Percentiles rank a stretch among this genome's conserved stretches.
These are phyloP conservation scores for Aegithalos caudatus DNA, from an alignment of 2,113 vertebrate species.

Conservation along the genomic window DNA sequence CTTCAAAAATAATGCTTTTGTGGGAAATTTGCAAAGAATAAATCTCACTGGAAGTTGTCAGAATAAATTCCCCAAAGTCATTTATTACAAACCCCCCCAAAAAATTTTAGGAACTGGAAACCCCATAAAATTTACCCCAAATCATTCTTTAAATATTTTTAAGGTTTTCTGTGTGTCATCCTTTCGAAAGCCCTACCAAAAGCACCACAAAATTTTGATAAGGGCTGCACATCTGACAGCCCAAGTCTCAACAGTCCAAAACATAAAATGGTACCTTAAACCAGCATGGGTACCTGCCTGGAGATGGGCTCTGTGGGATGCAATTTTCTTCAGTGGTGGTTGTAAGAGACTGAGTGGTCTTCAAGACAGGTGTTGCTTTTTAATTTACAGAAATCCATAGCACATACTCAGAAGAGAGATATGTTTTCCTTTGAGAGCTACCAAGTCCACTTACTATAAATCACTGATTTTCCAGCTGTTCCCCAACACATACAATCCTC, in stretches of 20 bases:
- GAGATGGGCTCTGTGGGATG: not conserved
- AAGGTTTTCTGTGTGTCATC: not conserved
- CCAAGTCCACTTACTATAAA: not conserved
- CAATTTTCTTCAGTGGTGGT: not conserved
- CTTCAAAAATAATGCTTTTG: not conserved
- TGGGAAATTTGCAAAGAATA: not conserved
- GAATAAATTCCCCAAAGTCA: not conserved
- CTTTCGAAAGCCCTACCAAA: not conserved
- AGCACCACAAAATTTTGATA: not conserved
- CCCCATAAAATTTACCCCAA: not conserved
- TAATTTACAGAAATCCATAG: not conserved
- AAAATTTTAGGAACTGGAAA: not conserved
- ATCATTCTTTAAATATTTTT: not conserved
- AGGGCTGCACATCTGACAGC: not conserved
- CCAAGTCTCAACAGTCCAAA: not conserved
- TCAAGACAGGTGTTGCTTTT: not conserved
- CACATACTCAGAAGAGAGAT: not conserved
- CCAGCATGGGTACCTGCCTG: rapidly evolving
- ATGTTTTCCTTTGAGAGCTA: not conserved
- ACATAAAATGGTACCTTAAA: rapidly evolving
- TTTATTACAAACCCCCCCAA: not conserved
- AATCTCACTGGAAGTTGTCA: not conserved
- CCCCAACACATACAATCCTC: not conserved
- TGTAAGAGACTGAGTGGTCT: not conserved
- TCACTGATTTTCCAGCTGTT: not conserved